Evolutionary conservation across 2,888 invertebrate genomes (phyloP), one percentile per base, ranked within the genome.

Genomic region (Neoascia interrupta): DNA sequence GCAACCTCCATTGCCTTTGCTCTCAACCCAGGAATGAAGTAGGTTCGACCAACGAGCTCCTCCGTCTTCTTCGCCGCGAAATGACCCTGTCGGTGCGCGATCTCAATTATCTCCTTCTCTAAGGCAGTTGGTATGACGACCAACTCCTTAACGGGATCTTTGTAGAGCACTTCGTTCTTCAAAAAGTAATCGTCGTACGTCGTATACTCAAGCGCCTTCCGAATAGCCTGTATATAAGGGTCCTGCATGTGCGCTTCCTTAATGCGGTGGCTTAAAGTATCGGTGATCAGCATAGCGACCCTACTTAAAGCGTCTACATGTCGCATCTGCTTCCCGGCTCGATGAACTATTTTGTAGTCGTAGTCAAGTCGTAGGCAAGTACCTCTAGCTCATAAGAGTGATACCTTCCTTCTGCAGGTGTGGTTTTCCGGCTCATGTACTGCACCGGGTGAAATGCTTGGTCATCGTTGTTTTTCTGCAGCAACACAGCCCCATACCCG

Each of bases 371-470:
- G 6, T 83, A 63, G 0, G 83, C 83, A 1, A 83, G 18, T 2
- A 43, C 68, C 28, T 84, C 82, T n/a, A 84, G 19, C 36, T 83
- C 82, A n/a, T 84, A 83, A 81, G 60, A 60, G 19, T 69, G 36
- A n/a, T 43, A 60, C 6, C 19, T 51, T 23, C 45, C 5, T 36
- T 60, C 53, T 1, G 51, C 19, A 13, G 28, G 5, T 3, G 23
- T 69, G 2, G 51, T 60, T 11, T 60, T 69, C 10, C 60, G 10
- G 5, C 60, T 69, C 18, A 51, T 13, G 11, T 18, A 53, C 3
- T 45, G 72, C 5, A 81, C 68, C 0, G 72, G 82, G 26, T 81
- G 81, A n/a, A 72, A 58, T 10, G 70, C n/a, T 11, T 34, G 11
- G 13, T 53, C 13, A 1, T 64, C 69, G 11, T 43, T 19, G 34